Percentiles rank a stretch among this genome's conserved stretches.
These are phyloP conservation scores for Sarcophaga subvicina DNA, from an alignment of 2,888 invertebrate species.

Conservation along the genomic window DNA sequence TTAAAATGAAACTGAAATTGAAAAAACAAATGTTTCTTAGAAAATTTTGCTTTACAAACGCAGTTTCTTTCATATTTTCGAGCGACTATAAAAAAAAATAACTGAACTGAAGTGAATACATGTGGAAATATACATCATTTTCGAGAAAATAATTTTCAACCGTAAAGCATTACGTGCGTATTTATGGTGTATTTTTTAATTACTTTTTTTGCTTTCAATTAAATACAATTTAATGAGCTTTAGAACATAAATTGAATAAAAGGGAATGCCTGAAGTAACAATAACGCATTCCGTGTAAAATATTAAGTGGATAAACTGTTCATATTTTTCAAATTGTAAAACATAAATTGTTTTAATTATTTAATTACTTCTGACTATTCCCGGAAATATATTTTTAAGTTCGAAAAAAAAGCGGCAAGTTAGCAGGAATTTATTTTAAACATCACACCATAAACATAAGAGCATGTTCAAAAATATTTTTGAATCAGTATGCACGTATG, in stretches of 20 bases:
- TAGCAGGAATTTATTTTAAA: no score
- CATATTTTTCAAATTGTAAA: no score
- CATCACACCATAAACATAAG: no score
- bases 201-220: not conserved
- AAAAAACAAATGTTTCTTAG: not conserved
- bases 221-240: constrained; percentile 17
- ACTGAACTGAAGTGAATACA: not conserved
- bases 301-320: not conserved
- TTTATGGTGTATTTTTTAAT: constrained; percentile 1
- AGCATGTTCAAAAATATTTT: no score
- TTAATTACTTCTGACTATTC: no score
- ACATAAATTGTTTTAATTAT: no score
- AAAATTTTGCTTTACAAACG: not conserved
- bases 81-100: constrained; percentile 9
- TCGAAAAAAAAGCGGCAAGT: no score
- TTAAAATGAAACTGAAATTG: not conserved
- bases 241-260: not conserved
- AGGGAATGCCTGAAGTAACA: not conserved
- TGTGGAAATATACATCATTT: constrained; percentile 3
- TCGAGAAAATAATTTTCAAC: constrained; percentile 18
- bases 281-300: not conserved
- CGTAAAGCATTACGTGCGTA: not conserved
- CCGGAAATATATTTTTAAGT: no score
- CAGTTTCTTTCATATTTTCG: not conserved
- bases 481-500: no score